Evolutionary conservation across 2,113 vertebrate species (phyloP).

Genomic region (Ceyx margarethae): DNA sequence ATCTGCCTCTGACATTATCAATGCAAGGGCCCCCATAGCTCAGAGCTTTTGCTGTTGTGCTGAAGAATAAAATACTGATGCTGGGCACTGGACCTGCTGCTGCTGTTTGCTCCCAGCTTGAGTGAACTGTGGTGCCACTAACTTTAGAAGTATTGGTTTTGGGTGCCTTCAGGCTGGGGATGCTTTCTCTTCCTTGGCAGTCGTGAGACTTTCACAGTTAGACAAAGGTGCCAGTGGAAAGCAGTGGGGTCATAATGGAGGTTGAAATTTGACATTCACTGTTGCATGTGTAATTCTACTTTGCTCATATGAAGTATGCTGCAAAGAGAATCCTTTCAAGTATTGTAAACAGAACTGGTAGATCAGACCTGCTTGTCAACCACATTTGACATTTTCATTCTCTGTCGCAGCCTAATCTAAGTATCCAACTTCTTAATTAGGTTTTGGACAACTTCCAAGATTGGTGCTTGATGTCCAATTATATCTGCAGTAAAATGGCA

Average conservation of each 20-base stretch:
- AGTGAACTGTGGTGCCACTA: accelerated
- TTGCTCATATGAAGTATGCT: neutral
- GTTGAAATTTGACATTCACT: neutral
- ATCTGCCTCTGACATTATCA: neutral
- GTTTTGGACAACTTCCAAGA: slow-evolving; percentile 74
- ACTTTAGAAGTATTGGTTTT: neutral
- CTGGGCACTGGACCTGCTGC: neutral
- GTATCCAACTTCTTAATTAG: slow-evolving; percentile 70
- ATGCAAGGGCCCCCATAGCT: accelerated
- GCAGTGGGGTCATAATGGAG: neutral
- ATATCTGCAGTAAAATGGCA: slow-evolving; percentile 68
- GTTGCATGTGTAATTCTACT: neutral
- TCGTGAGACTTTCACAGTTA: neutral
- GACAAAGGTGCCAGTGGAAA: neutral
- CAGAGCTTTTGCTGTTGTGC: neutral
- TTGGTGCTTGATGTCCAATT: slow-evolving; percentile 55
- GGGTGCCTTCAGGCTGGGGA: neutral
- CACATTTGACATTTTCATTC: slow-evolving; percentile 21
- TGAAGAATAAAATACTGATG: neutral
- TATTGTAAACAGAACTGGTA: slow-evolving; percentile 28
- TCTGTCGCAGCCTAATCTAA: slow-evolving; percentile 56
- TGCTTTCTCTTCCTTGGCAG: neutral
- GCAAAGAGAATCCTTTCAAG: slow-evolving; percentile 2
- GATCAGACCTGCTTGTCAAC: slow-evolving; percentile 25
- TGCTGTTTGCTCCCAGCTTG: neutral